A percentile compares a stretch with the other conserved stretches of the same genome.
phyloP scores from a whole-genome alignment of 2,888 invertebrate species.

The Drosophila acutilabella region DNA sequence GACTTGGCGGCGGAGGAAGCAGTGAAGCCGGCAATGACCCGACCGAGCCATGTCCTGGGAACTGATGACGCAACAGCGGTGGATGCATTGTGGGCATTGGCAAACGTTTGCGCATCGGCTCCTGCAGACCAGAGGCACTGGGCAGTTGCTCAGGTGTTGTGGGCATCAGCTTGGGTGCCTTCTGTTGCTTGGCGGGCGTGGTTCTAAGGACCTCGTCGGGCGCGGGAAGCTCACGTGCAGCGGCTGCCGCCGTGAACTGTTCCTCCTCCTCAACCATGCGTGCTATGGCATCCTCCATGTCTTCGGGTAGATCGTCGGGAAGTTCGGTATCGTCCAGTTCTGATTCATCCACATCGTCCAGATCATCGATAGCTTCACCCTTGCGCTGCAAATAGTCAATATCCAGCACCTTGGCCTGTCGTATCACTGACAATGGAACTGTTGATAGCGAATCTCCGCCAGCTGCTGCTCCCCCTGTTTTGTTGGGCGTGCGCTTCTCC shows the following conservation, averaged over 20 bases:
- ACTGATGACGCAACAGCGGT: conserved; percentile 82
- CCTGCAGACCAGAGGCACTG: conserved; percentile 84
- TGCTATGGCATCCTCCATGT: conserved; percentile 85
- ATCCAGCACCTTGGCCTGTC: conserved; percentile 84
- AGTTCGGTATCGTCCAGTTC: conserved; percentile 84
- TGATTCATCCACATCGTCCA: conserved; percentile 81
- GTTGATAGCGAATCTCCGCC: conserved; percentile 83
- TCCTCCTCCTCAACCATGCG: conserved; percentile 89
- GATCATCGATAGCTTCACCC: conserved; percentile 82
- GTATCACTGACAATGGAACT: conserved; percentile 84
- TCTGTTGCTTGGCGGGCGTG: conserved; percentile 46
- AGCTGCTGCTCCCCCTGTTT: conserved; percentile 50
- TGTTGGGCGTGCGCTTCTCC: conserved; percentile 78
- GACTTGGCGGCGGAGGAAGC: conserved; percentile 58
- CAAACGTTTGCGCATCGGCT: conserved; percentile 83
- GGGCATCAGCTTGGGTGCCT: conserved; percentile 43
- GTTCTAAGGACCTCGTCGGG: conserved; percentile 82
- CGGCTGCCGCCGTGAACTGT: conserved; percentile 87
- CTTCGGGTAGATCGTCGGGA: conserved; percentile 85
- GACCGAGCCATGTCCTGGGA: conserved; percentile 53
- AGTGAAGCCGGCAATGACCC: conserved; percentile 58
- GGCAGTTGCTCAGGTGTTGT: conserved; percentile 49
- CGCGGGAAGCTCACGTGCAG: conserved; percentile 86
- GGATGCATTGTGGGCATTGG: conserved; percentile 85
- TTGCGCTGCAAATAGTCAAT: conserved; percentile 84